A percentile compares a stretch with the other conserved stretches of the same genome.
phyloP scores from a whole-genome alignment of 2,888 invertebrate genomes.

The Scelioninae gen. 1 region DNA sequence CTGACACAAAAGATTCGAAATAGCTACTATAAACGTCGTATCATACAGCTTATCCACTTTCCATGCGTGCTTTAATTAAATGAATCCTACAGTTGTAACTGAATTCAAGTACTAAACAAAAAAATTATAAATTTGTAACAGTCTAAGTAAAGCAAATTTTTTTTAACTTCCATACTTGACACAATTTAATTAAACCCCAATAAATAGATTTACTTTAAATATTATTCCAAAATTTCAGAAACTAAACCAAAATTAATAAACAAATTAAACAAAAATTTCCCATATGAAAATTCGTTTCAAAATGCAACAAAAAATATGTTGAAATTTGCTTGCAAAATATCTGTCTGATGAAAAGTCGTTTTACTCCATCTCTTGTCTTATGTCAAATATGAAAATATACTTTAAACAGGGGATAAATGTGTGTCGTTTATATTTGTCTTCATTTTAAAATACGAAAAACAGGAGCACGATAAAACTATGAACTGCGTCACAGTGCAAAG shows the following conservation, averaged over 20 bases:
- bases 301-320: background rate
- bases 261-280: no score
- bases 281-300: background rate
- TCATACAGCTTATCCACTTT: constrained; percentile 50
- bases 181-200: background rate
- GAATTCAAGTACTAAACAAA: background rate
- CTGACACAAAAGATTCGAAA: constrained; percentile 23
- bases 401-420: background rate
- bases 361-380: no score
- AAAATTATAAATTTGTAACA: background rate
- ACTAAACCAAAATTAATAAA: no score
- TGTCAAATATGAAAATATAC: background rate
- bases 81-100: constrained; percentile 19
- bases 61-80: constrained; percentile 54
- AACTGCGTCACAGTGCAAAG: constrained; percentile 57
- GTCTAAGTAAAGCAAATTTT: background rate
- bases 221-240: no score
- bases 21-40: constrained; percentile 24
- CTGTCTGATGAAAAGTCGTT: background rate
- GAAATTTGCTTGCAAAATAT: background rate
- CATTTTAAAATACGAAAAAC: background rate
- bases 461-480: constrained; percentile 33
- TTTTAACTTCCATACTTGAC: no score
- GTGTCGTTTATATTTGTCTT: background rate
- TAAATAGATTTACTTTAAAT: background rate